Conservation (phyloP, 2,888 invertebrate genomes). For the Scaptomyza polygonia region DNA sequence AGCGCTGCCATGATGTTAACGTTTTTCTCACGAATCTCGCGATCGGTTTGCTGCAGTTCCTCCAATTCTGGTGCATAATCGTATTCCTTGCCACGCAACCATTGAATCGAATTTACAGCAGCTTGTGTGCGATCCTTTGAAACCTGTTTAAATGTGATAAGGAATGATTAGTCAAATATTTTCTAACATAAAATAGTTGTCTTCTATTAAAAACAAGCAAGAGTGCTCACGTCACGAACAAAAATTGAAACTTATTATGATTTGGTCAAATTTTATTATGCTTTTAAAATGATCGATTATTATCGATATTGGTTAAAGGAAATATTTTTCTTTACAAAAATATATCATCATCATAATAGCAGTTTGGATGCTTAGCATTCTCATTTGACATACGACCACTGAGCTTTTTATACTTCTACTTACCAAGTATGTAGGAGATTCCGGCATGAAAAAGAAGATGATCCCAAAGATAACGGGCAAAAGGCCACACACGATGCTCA, state of each 20-base stretch:
- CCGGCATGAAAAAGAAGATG: constrained; percentile 93
- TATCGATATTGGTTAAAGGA: too few relatives aligned
- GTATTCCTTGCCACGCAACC: constrained; percentile 90
- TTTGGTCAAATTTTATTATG: neutral
- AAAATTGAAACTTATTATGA: neutral
- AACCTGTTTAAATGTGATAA: constrained; percentile 59
- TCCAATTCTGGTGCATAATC: constrained; percentile 88
- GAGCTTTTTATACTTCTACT: constrained; percentile 31
- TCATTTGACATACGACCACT: too few relatives aligned
- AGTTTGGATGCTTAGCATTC: too few relatives aligned
- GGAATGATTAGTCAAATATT: neutral
- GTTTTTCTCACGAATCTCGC: constrained; percentile 85
- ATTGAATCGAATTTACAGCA: constrained; percentile 89
- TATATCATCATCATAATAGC: too few relatives aligned
- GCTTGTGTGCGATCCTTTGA: constrained; percentile 87
- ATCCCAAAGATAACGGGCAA: constrained; percentile 88
- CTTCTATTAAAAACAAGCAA: too few relatives aligned
- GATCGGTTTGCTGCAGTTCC: constrained; percentile 86
- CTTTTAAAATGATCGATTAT: too few relatives aligned
- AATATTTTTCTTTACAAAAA: too few relatives aligned
- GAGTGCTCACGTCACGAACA: neutral
- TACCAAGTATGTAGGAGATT: constrained; percentile 91
- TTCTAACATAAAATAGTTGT: neutral
- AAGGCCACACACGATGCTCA: constrained; percentile 80
- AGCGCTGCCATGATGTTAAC: constrained; percentile 86